Conservation (phyloP, 2,888 invertebrate genomes). For the Agrilus cyanescens region DNA sequence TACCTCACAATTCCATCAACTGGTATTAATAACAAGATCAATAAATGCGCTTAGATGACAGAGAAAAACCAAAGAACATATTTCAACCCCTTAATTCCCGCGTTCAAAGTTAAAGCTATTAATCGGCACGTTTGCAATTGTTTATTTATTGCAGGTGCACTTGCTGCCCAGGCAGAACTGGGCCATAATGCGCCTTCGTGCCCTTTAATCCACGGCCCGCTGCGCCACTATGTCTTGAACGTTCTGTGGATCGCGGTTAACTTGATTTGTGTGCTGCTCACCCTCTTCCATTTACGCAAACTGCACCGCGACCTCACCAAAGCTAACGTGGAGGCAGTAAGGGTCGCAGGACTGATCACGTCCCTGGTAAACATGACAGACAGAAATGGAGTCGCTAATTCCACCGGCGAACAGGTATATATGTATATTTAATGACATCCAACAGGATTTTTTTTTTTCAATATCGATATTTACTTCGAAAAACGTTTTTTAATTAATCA, state of each 20-base stretch:
- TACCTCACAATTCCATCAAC: too few relatives aligned
- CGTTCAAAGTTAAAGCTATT: neutral
- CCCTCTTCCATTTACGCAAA: conserved; percentile 71
- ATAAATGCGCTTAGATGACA: neutral
- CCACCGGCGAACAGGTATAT: conserved; percentile 27
- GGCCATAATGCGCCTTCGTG: conserved; percentile 72
- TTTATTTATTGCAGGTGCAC: conserved; percentile 47
- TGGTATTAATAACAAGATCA: too few relatives aligned
- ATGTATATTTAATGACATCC: conserved; percentile 5
- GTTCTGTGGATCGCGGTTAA: conserved; percentile 84
- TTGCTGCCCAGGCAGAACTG: conserved; percentile 68
- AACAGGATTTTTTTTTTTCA: neutral
- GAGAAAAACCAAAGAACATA: neutral
- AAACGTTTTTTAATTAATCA: too few relatives aligned
- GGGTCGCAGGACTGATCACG: conserved; percentile 71
- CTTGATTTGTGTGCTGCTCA: conserved; percentile 71
- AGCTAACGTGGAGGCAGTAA: conserved; percentile 72
- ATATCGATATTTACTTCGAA: too few relatives aligned
- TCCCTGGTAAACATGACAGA: conserved; percentile 74
- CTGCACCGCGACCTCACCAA: conserved; percentile 72
- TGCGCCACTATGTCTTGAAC: conserved; percentile 82
- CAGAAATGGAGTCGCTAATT: conserved; percentile 39
- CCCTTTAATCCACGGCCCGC: conserved; percentile 75
- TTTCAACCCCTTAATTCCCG: neutral
- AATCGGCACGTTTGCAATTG: neutral